Base-by-base conservation (phyloP, 2,113 vertebrate species). In the Daubentonia madagascariensis region DNA sequence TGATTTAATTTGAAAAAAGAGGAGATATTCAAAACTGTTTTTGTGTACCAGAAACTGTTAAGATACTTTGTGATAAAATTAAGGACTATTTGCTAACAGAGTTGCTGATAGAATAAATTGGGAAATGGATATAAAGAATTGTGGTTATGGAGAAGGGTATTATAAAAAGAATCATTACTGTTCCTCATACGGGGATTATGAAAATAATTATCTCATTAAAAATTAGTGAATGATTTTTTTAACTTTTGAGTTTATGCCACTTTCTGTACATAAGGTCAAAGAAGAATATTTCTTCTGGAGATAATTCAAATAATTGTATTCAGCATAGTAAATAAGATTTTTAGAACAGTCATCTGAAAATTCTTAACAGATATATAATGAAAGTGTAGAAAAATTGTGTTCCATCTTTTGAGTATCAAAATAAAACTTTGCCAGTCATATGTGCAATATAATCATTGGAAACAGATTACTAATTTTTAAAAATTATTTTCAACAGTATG, bases 141-240 rank as follows among this genome's bases (percentile, higher is more conserved):
- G 12, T 85, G 25, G 16, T 86, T 17, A 52, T 89, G 50, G 30
- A 90, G 50, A 96, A 92, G 5, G 37, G 11, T 79, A 54, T 30
- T 80, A 63, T 48, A 63, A n/a, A 79, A 94, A 92, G n/a, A 73
- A 70, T 75, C 35, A 20, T 88, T 59, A 54, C 81, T 93, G 3
- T 91, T 83, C 18, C 63, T 68, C 4, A 89, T 61, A 35, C 40
- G 45, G 35, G 75, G 30, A 87, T 85, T 94, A 48, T 68, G n/a
- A 88, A 97, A 96, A 79, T 83, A 83, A 43, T 72, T 61, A 92
- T 30, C 35, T 85, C 45, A 92, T 92, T 94, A 75, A 88, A 93
- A 89, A 83, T 57, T 87, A 67, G n/a, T 75, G 32, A 30, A 50
- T 80, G 25, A 32, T 79, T 78, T 93, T 59, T 93, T 92, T 91